Conservation (phyloP, 2,888 invertebrate species). For the Hemithea aestivaria region DNA sequence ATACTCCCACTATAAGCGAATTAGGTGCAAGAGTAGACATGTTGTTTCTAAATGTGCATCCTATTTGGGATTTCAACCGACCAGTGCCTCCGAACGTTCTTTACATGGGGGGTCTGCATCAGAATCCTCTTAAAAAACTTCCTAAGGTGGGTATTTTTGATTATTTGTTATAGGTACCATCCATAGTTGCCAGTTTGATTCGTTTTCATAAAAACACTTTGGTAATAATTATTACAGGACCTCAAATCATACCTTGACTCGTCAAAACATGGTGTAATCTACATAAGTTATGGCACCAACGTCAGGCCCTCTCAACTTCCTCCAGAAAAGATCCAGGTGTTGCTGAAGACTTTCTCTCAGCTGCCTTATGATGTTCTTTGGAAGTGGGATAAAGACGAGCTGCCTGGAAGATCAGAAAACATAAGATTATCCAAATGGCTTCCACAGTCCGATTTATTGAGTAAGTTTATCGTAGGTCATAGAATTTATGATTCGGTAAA, state of each 20-base stretch:
- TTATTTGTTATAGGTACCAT: too few species aligned
- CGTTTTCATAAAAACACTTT: neutral
- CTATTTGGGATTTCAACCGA: slow-evolving; percentile 35
- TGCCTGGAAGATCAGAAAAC: slow-evolving; percentile 51
- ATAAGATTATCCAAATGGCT: slow-evolving; percentile 62
- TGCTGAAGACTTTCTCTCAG: slow-evolving; percentile 49
- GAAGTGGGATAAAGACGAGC: slow-evolving; percentile 58
- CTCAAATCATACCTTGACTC: slow-evolving; percentile 49
- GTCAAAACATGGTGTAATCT: slow-evolving; percentile 59
- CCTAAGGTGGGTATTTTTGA: slow-evolving; percentile 49
- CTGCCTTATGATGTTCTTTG: slow-evolving; percentile 62
- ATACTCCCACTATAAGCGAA: slow-evolving; percentile 9
- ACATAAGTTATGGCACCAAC: slow-evolving; percentile 64
- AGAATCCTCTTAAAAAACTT: slow-evolving; percentile 41
- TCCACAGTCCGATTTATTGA: slow-evolving; percentile 59
- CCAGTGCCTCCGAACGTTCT: slow-evolving; percentile 36
- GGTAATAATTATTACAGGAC: too few species aligned
- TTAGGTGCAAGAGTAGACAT: slow-evolving; percentile 20
- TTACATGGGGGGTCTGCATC: slow-evolving; percentile 37
- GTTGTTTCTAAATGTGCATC: slow-evolving; percentile 31
- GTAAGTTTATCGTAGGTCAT: slow-evolving; percentile 34
- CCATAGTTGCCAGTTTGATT: too few species aligned
- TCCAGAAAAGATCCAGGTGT: slow-evolving; percentile 36
- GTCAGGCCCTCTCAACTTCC: slow-evolving; percentile 45
- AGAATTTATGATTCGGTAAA: too few species aligned